Base-by-base conservation (phyloP, 2,888 invertebrate species). In the Caenorhabditis sp. region DNA sequence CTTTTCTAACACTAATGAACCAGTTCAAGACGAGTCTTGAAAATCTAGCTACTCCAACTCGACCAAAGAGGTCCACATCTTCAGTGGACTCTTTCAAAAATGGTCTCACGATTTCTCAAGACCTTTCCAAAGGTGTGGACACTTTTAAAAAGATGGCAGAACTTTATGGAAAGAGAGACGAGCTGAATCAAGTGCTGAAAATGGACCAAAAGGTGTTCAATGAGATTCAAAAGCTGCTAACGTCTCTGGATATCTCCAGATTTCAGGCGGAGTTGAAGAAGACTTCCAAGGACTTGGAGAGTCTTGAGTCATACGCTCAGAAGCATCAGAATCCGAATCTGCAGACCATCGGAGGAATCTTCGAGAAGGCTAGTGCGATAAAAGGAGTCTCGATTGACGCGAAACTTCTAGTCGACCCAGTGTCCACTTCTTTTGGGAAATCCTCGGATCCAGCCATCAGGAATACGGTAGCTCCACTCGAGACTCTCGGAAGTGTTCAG, bases 321-420 rank as follows among this genome's bases (percentile, higher is more conserved):
- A 41, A 22, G 1, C 12, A 63, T 41, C 1, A 24, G 22, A 41
- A 44, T 44, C 22, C 16, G 19, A 24, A n/a, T 26, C 44, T 63
- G 24, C 61, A 44, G 26, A 7, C 14, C 14, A 22, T 41, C 16
- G 61, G 22, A 22, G 24, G 14, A 12, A 14, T 63, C 1, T 63
- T 63, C 14, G 61, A 63, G 26, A 5, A 41, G 6, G 61, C 61
- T 7, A 63, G 61, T 44, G 8, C 22, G 8, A 44, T 63, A 0
- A 10, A 22, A 12, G 61, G 61, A 44, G 61, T 63, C 19, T 16
- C 41, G 0, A 26, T 63, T 26, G 28, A 63, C 26, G 41, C 61
- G 24, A 24, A n/a, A 41, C 28, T 22, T 12, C 41, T 63, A 22
- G 24, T 6, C 2, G 44, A 63, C 44, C 61, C 44, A 3, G 41